phyloP scores from a whole-genome alignment of 2,113 vertebrate species.

The Acanthochromis polyacanthus region DNA sequence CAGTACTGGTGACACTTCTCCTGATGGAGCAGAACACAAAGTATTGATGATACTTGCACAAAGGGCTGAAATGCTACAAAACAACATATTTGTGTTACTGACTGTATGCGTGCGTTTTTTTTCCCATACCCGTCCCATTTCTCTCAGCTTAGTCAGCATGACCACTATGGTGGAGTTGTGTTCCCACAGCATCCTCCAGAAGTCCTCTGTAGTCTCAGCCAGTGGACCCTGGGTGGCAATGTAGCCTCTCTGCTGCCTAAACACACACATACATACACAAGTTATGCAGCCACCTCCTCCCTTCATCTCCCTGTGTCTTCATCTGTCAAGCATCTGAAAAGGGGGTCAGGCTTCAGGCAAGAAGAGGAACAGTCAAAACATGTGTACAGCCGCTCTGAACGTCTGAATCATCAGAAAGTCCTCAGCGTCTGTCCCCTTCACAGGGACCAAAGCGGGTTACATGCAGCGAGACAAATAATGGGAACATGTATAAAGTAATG shows the following conservation, averaged over 20 bases:
- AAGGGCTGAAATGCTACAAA: background rate
- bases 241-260: constrained; percentile 86
- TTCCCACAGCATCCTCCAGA: constrained; percentile 89
- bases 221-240: constrained; percentile 87
- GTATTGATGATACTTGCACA: background rate
- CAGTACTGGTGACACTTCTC: constrained; percentile 97
- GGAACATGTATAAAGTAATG: constrained; percentile 49
- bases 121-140: constrained; percentile 84
- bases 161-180: constrained; percentile 89
- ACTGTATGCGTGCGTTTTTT: constrained; percentile 66
- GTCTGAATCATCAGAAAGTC: constrained; percentile 71
- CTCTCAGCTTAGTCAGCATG: constrained; percentile 87
- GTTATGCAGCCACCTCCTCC: constrained; percentile 33
- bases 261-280: constrained; percentile 31
- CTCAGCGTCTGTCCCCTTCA: constrained; percentile 8
- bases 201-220: constrained; percentile 87
- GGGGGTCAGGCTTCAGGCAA: constrained; percentile 57
- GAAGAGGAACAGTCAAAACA: constrained; percentile 65
- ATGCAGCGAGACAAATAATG: constrained; percentile 28
- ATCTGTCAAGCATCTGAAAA: constrained; percentile 55
- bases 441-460: constrained; percentile 7
- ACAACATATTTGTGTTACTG: background rate
- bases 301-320: constrained; percentile 24
- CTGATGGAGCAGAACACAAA: constrained; percentile 72
- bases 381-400: constrained; percentile 48